Conservation (phyloP, 2,113 vertebrate genomes). For the Burhinus oedicnemus region DNA sequence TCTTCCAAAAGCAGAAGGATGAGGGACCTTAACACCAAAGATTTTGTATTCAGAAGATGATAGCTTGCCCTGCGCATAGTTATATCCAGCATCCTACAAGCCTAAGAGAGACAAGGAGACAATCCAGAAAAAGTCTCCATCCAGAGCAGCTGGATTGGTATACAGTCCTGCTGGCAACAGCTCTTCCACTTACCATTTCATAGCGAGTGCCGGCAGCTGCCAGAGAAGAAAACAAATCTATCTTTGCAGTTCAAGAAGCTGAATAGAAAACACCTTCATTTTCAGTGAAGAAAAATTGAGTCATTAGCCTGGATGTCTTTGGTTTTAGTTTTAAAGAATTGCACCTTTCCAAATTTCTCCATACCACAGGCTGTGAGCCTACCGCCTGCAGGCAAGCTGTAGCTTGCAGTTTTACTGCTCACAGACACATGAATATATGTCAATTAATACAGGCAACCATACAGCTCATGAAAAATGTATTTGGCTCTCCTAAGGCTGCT, state of each 20-base stretch:
- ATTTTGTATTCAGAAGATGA: not conserved
- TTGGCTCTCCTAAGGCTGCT: not conserved
- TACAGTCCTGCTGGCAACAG: not conserved
- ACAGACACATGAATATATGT: not conserved
- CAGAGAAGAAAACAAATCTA: not conserved
- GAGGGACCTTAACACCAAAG: not conserved
- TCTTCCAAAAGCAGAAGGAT: not conserved
- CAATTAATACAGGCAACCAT: not conserved
- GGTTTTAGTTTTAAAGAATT: not conserved
- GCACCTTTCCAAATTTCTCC: not conserved
- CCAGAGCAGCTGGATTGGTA: not conserved
- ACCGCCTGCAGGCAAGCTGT: not conserved
- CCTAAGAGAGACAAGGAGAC: not conserved
- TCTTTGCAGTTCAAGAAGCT: not conserved
- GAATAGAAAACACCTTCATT: not conserved
- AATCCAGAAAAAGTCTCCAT: not conserved
- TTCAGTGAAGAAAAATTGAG: not conserved
- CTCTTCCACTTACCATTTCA: not conserved
- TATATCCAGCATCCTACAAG: not conserved
- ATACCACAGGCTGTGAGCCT: not conserved
- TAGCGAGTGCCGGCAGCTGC: not conserved
- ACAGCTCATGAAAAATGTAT: not conserved
- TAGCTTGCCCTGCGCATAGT: not conserved
- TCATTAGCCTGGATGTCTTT: not conserved
- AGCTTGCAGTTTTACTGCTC: not conserved